Conservation (phyloP, 2,797 vertebrate genomes). For the Emys orbicularis region DNA sequence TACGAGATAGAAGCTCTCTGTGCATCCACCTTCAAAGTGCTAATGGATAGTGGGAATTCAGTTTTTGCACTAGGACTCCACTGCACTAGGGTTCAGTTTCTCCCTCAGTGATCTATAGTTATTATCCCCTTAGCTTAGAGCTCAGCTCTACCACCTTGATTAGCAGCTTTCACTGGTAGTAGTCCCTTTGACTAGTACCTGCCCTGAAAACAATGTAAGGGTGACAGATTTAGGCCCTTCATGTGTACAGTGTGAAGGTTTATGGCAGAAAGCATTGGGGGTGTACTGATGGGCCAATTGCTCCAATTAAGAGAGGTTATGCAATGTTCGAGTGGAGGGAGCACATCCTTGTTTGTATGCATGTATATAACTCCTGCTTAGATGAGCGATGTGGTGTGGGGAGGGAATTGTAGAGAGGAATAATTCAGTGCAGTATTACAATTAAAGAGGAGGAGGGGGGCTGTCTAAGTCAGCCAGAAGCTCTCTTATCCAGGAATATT, state of each 20-base stretch:
- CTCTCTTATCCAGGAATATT: background rate
- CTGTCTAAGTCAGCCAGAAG: background rate
- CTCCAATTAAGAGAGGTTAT: background rate
- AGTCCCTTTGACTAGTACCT: no score
- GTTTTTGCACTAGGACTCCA: background rate
- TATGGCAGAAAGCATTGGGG: no score
- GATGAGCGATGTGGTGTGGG: background rate
- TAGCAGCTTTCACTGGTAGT: no score
- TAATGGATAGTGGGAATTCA: background rate
- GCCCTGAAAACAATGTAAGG: no score
- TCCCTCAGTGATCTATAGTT: background rate
- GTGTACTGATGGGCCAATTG: background rate
- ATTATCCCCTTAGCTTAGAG: background rate
- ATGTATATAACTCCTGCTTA: background rate
- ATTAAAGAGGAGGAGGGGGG: background rate
- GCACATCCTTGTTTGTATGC: background rate
- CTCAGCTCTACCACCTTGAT: background rate
- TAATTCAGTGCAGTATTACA: background rate
- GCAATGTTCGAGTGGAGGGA: background rate
- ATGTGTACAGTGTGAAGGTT: accelerated
- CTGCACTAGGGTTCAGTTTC: background rate
- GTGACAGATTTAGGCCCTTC: no score
- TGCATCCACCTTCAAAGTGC: background rate
- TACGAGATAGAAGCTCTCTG: background rate
- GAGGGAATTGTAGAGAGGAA: background rate